Evolutionary conservation across 1,140 invertebrate species (phyloP).

Genomic region (Drosophila pallidifrons): DNA sequence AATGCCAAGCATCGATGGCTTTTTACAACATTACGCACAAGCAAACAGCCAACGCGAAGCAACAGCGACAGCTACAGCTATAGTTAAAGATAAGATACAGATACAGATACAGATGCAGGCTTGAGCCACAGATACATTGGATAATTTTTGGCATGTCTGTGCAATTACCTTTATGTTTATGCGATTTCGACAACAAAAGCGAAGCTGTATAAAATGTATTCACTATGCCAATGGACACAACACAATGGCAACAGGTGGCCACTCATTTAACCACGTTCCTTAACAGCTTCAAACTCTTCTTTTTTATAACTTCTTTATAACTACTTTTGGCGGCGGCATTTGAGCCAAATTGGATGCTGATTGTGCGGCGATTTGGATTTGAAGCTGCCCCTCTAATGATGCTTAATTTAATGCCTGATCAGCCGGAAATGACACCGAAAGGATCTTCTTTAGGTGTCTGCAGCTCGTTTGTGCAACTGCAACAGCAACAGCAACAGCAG

Average conservation of each 20-base stretch:
- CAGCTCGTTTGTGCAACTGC: background rate
- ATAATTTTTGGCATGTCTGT: conserved; percentile 81
- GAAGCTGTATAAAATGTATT: conserved; percentile 16
- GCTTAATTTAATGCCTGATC: conserved; percentile 69
- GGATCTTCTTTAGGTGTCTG: conserved; percentile 17
- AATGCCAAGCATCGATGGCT: conserved; percentile 80
- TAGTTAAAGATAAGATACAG: background rate
- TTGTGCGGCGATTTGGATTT: conserved; percentile 67
- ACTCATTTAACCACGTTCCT: conserved; percentile 55
- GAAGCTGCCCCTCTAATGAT: conserved; percentile 68
- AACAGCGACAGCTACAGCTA: background rate
- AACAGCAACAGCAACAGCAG: background rate
- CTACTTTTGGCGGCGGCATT: conserved; percentile 67
- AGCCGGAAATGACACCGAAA: conserved; percentile 70
- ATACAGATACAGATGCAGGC: conserved; percentile 8
- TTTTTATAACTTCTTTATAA: conserved; percentile 72
- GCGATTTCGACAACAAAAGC: conserved; percentile 62
- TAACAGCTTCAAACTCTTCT: conserved; percentile 34
- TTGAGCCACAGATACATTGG: conserved; percentile 31
- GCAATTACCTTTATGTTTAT: conserved; percentile 82
- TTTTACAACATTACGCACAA: conserved; percentile 55
- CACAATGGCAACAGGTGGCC: conserved; percentile 77
- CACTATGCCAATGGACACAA: background rate
- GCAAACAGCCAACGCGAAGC: conserved; percentile 17
- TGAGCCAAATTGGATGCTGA: conserved; percentile 78